Conservation (phyloP, 2,888 invertebrate species). For the Diploptera punctata region DNA sequence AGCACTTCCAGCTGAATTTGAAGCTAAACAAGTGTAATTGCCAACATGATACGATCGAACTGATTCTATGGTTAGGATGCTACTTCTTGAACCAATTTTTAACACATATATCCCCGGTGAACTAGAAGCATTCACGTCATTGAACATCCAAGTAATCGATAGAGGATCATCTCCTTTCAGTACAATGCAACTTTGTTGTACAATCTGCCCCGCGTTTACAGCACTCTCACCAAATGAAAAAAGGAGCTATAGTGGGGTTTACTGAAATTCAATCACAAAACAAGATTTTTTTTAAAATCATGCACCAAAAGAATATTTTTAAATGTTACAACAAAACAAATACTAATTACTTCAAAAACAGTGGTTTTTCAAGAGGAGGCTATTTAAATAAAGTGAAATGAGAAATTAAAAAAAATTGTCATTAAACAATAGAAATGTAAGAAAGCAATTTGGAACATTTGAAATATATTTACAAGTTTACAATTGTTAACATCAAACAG, state of each 20-base stretch:
- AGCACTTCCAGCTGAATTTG: conserved; percentile 65
- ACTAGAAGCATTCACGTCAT: conserved; percentile 53
- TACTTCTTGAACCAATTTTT: conserved; percentile 67
- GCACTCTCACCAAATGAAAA: conserved; percentile 69
- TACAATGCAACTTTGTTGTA: conserved; percentile 62
- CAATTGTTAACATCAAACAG: too few species aligned
- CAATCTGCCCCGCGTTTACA: conserved; percentile 69
- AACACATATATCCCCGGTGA: conserved; percentile 62
- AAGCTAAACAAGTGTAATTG: conserved; percentile 67
- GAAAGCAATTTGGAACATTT: too few species aligned
- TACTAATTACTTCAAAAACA: too few species aligned
- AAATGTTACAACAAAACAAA: too few species aligned
- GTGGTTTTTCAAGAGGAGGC: too few species aligned
- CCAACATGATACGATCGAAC: conserved; percentile 67
- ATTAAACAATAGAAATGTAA: too few species aligned
- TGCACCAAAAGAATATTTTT: too few species aligned
- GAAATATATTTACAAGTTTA: too few species aligned
- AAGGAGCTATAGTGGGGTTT: conserved; percentile 69
- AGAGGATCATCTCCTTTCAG: conserved; percentile 76
- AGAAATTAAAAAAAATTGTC: too few species aligned
- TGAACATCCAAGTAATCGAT: conserved; percentile 74
- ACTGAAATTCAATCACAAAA: conserved; percentile 55
- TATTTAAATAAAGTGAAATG: too few species aligned
- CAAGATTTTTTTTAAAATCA: too few species aligned
- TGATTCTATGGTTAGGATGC: conserved; percentile 67